These are phyloP conservation scores for Typhlomys cinereus DNA, from an alignment of 2,113 vertebrate genomes.

Conservation along the genomic window DNA sequence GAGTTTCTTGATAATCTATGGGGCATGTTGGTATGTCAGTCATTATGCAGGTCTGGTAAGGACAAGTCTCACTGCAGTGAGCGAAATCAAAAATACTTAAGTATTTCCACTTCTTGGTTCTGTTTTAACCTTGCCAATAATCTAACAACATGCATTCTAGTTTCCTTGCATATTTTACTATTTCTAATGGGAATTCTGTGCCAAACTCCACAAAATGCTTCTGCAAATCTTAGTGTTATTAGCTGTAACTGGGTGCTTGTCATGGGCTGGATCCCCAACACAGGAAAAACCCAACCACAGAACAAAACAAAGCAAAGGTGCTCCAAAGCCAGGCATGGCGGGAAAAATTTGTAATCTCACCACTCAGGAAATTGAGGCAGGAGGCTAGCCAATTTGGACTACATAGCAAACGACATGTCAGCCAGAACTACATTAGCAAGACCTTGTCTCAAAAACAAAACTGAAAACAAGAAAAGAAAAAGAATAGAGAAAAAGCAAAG, in stretches of 20 bases:
- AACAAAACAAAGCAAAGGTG: background rate
- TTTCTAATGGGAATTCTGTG: slow-evolving; percentile 28
- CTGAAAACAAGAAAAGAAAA: background rate
- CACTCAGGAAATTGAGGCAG: background rate
- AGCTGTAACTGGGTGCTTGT: background rate
- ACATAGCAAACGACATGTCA: background rate
- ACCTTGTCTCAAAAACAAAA: background rate
- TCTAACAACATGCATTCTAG: background rate
- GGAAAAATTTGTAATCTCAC: background rate
- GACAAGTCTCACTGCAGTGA: no score
- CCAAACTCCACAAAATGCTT: slow-evolving; percentile 39
- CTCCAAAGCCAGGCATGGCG: background rate
- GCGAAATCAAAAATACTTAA: no score
- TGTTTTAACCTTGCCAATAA: background rate
- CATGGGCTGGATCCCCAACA: background rate
- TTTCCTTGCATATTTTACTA: background rate
- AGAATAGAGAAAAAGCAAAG: no score
- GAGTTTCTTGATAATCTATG: no score
- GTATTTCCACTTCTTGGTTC: slow-evolving; percentile 13
- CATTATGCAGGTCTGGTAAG: no score
- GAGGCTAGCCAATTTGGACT: background rate
- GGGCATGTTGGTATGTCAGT: no score
- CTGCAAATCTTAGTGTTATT: slow-evolving; percentile 11
- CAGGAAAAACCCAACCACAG: background rate
- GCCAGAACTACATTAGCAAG: background rate